Evolutionary conservation across 2,113 vertebrate genomes (phyloP).

Genomic region (Paradoxurus hermaphroditus): DNA sequence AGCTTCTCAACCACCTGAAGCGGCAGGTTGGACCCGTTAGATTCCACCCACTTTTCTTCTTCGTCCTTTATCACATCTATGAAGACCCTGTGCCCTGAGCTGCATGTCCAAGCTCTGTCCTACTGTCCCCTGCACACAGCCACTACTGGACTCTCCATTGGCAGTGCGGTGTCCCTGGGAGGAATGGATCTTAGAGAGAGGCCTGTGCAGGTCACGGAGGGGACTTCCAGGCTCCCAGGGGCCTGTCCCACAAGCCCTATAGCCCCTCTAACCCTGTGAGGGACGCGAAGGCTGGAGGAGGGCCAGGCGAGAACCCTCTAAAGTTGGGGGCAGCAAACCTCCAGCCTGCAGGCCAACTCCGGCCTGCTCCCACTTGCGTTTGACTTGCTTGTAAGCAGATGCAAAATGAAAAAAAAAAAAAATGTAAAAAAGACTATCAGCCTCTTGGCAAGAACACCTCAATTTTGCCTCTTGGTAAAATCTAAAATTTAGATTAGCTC

Average conservation of each 20-base stretch:
- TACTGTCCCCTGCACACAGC: background rate
- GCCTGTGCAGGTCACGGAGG: background rate
- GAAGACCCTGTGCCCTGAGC: background rate
- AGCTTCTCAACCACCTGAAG: background rate
- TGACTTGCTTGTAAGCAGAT: background rate
- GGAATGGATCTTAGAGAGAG: background rate
- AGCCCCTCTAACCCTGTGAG: background rate
- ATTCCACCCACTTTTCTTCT: background rate
- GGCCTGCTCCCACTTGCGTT: background rate
- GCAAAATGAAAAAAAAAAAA: background rate
- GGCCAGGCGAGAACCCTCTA: too few relatives aligned
- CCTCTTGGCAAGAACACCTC: conserved; percentile 14
- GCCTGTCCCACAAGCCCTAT: accelerated
- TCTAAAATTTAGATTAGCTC: conserved; percentile 5
- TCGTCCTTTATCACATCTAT: too few relatives aligned
- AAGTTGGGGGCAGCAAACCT: accelerated
- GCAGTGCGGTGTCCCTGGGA: background rate
- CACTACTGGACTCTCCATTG: background rate
- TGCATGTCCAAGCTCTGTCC: background rate
- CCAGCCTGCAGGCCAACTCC: background rate
- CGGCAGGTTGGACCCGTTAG: background rate
- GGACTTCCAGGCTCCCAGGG: background rate
- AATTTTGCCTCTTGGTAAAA: background rate
- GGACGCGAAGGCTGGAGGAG: background rate
- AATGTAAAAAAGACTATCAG: background rate